phyloP scores from a whole-genome alignment of 2,888 invertebrate genomes.

The Hyposoter dolosus region DNA sequence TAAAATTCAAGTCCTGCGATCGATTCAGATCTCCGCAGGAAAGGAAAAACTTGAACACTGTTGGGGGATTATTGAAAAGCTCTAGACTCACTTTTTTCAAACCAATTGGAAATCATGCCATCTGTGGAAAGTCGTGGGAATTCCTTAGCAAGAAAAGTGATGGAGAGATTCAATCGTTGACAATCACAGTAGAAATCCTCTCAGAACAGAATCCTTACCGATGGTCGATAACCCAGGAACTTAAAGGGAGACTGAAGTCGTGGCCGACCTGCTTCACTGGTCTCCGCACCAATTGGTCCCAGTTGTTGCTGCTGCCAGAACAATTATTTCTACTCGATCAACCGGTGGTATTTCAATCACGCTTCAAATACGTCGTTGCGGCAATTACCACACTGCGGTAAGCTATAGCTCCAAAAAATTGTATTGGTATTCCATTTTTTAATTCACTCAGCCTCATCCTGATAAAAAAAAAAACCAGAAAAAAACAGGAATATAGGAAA shows the following conservation, averaged over 20 bases:
- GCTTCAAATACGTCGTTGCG: not conserved
- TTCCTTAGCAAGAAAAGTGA: not conserved
- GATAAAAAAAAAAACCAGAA: not conserved
- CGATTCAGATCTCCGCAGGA: too few species aligned
- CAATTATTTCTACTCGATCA: not conserved
- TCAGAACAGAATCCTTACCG: not conserved
- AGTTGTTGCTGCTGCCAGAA: not conserved
- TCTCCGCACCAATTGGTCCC: too few species aligned
- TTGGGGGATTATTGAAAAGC: too few species aligned
- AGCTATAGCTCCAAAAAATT: not conserved
- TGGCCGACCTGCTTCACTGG: not conserved
- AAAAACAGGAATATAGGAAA: not conserved
- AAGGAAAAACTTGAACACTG: too few species aligned
- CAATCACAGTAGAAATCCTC: not conserved
- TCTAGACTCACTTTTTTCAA: too few species aligned
- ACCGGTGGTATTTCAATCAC: not conserved
- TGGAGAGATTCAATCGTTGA: not conserved
- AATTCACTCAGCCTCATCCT: not conserved
- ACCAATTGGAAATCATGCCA: not conserved
- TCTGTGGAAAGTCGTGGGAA: not conserved
- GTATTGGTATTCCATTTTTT: not conserved
- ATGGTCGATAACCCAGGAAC: conserved; percentile 8
- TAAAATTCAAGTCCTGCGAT: too few species aligned
- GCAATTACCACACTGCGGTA: not conserved
- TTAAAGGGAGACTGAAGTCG: not conserved